phyloP scores from a whole-genome alignment of 2,888 invertebrate genomes.

The Arrhopalites spinosus region DNA sequence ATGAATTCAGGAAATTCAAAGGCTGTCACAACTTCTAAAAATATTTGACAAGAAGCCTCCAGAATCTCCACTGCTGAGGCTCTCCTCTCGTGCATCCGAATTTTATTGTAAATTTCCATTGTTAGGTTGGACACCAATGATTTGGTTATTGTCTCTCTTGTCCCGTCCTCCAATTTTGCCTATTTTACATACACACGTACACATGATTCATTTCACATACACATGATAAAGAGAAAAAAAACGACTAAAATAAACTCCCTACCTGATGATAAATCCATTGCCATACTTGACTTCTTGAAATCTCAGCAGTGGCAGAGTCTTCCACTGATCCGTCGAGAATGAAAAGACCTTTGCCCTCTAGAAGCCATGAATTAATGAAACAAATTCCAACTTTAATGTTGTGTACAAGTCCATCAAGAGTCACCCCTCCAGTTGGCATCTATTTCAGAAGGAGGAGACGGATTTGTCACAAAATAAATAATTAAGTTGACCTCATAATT shows the following conservation, averaged over 20 bases:
- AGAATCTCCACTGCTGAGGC: conserved; percentile 42
- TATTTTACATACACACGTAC: too few relatives aligned
- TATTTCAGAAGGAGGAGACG: conserved; percentile 29
- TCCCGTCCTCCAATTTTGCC: too few relatives aligned
- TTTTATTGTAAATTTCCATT: conserved; percentile 59
- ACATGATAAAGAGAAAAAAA: too few relatives aligned
- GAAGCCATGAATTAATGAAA: conserved; percentile 72
- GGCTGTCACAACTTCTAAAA: conserved; percentile 67
- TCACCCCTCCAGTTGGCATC: conserved; percentile 69
- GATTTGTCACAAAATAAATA: not conserved
- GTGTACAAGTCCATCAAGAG: conserved; percentile 67
- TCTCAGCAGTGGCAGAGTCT: conserved; percentile 77
- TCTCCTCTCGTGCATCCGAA: too few relatives aligned
- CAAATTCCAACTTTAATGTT: conserved; percentile 70
- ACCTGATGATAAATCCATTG: conserved; percentile 72
- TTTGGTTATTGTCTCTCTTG: conserved; percentile 61
- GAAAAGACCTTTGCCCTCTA: conserved; percentile 69
- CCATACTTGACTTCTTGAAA: conserved; percentile 74
- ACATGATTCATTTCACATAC: too few relatives aligned
- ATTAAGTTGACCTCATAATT: not conserved
- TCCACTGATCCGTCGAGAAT: conserved; percentile 69
- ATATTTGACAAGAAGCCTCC: conserved; percentile 62
- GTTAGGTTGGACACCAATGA: conserved; percentile 63
- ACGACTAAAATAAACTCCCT: too few relatives aligned
- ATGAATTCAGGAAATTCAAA: conserved; percentile 70